Percentiles rank a stretch among this genome's conserved stretches.
Conservation (phyloP, 2,113 vertebrate species). For the Pithys albifrons region DNA sequence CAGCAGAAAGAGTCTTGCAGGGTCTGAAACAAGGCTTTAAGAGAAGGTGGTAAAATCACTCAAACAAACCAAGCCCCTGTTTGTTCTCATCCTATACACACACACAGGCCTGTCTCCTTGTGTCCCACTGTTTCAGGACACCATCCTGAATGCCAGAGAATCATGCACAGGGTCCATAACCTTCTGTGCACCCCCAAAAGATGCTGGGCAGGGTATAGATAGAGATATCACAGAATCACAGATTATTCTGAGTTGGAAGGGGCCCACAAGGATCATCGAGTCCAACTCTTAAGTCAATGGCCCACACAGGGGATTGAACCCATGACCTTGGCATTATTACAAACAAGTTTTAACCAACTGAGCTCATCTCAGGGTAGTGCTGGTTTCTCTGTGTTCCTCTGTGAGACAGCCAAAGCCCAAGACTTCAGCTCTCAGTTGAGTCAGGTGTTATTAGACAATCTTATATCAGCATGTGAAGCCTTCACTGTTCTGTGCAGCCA, state of each 20-base stretch:
- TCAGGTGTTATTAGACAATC: not conserved
- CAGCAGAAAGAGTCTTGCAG: not conserved
- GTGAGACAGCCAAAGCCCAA: not conserved
- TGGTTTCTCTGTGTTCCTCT: not conserved
- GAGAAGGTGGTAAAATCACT: not conserved
- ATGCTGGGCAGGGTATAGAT: not conserved
- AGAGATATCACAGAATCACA: no score
- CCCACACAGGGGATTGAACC: no score
- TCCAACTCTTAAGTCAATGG: no score
- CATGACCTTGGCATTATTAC: no score
- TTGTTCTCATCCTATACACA: not conserved
- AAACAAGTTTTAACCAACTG: no score
- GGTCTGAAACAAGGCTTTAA: not conserved
- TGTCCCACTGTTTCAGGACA: not conserved
- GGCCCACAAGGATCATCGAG: no score
- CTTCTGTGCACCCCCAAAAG: not conserved
- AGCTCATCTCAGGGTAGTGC: not conserved
- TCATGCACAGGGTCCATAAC: rapidly evolving
- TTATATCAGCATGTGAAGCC: not conserved
- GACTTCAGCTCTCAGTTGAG: not conserved
- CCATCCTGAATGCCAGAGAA: not conserved
- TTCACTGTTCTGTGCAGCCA: not conserved
- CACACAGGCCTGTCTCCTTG: not conserved
- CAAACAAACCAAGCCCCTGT: not conserved
- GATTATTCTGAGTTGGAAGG: no score